Percentiles rank a stretch among this genome's conserved stretches.
Evolutionary conservation across 2,113 vertebrate species (phyloP).

Genomic region (Leptodactylus fuscus): DNA sequence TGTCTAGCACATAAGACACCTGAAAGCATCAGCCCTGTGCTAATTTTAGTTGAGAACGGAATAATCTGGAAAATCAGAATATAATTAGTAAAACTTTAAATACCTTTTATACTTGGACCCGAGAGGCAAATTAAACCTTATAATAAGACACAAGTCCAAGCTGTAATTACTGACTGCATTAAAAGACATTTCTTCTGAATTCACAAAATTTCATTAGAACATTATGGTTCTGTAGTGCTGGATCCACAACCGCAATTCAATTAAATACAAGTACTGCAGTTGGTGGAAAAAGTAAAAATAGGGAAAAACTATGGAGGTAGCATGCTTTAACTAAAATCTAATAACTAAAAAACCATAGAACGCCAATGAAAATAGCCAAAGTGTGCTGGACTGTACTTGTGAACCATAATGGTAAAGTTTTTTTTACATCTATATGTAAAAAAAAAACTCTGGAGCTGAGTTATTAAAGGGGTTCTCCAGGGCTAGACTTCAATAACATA

Average conservation of each 20-base stretch:
- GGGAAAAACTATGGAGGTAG: no score
- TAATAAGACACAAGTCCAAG: slow-evolving; percentile 2
- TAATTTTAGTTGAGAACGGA: not conserved
- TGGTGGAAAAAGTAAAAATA: not conserved
- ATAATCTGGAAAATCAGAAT: slow-evolving; percentile 2
- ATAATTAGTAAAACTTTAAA: slow-evolving; percentile 34
- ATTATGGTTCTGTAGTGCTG: not conserved
- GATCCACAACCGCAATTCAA: not conserved
- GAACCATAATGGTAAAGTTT: no score
- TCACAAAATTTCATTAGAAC: not conserved
- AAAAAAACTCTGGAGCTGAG: no score
- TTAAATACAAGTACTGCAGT: not conserved
- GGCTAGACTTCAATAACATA: no score
- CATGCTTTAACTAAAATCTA: no score
- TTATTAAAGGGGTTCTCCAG: no score
- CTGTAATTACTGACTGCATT: slow-evolving; percentile 14
- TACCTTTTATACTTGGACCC: slow-evolving; percentile 11
- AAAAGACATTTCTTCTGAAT: not conserved
- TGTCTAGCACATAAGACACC: not conserved
- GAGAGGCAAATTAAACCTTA: not conserved
- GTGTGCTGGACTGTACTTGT: no score
- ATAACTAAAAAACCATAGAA: no score
- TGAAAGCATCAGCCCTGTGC: not conserved
- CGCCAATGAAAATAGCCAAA: no score
- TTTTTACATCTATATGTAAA: no score